phyloP scores from a whole-genome alignment of 2,113 vertebrate species.

The Triplophysa rosa region DNA sequence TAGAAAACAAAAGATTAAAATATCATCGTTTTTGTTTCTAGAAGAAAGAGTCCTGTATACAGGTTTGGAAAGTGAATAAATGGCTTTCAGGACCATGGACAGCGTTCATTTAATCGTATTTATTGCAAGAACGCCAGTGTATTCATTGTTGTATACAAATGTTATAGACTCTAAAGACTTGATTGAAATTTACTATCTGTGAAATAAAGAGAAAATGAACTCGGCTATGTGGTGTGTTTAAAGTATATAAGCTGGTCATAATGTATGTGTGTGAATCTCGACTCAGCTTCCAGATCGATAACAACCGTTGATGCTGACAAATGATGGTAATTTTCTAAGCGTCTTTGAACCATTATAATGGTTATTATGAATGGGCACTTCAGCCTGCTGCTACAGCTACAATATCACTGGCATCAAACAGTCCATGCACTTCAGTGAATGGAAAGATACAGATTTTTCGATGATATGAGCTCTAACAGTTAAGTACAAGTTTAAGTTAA shows the following conservation, averaged over 20 bases:
- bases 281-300: constrained; percentile 50
- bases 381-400: background rate
- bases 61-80: background rate
- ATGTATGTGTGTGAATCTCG: background rate
- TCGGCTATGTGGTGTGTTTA: background rate
- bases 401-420: constrained; percentile 3
- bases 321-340: constrained; percentile 57
- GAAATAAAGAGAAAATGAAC: background rate
- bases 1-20: background rate
- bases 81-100: background rate
- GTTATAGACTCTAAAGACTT: background rate
- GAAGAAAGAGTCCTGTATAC: too few relatives aligned
- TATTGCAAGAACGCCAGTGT: background rate
- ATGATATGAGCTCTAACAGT: background rate
- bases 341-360: constrained; percentile 53
- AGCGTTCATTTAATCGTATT: background rate
- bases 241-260: background rate
- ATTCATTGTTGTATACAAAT: too few relatives aligned
- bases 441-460: background rate
- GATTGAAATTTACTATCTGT: background rate
- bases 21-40: too few relatives aligned
- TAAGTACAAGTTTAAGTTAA: too few relatives aligned
- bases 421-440: background rate
- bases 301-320: constrained; percentile 58
- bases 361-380: constrained; percentile 29